phyloP scores from a whole-genome alignment of 2,113 vertebrate genomes.

The Equus quagga region DNA sequence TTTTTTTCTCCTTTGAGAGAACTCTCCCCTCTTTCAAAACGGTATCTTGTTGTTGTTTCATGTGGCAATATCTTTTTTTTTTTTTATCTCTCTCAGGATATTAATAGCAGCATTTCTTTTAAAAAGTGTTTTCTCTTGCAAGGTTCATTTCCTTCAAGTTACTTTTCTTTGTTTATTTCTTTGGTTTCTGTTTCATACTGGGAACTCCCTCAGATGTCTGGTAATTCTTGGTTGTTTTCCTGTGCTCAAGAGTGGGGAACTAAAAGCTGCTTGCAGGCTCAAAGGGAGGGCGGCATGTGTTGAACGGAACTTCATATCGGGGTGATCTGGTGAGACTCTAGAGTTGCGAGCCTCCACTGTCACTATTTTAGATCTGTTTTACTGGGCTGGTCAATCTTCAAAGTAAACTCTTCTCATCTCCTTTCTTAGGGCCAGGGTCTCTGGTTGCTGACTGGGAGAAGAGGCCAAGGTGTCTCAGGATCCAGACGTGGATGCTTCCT shows the following conservation, averaged over 20 bases:
- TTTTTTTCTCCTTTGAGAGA: neutral
- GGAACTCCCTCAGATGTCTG: neutral
- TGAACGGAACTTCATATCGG: neutral
- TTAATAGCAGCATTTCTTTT: neutral
- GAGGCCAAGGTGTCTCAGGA: neutral
- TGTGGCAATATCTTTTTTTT: neutral
- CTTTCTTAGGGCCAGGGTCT: neutral
- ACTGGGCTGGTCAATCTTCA: neutral
- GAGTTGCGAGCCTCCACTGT: neutral
- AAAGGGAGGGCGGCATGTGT: neutral
- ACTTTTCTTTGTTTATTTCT: constrained; percentile 8
- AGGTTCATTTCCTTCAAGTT: neutral
- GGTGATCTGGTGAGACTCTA: neutral
- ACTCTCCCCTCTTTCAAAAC: neutral
- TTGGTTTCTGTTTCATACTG: neutral
- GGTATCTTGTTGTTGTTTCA: neutral
- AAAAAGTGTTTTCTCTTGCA: neutral
- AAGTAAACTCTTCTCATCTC: neutral
- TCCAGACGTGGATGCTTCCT: neutral
- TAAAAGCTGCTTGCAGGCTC: neutral
- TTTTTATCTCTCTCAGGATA: neutral
- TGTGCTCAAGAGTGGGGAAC: neutral
- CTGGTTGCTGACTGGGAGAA: neutral
- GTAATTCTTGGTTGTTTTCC: neutral
- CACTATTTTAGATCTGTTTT: constrained; percentile 11